A percentile compares a stretch with the other conserved stretches of the same genome.
Conservation (phyloP, 2,797 vertebrate genomes). For the Sebastes trivittatus region DNA sequence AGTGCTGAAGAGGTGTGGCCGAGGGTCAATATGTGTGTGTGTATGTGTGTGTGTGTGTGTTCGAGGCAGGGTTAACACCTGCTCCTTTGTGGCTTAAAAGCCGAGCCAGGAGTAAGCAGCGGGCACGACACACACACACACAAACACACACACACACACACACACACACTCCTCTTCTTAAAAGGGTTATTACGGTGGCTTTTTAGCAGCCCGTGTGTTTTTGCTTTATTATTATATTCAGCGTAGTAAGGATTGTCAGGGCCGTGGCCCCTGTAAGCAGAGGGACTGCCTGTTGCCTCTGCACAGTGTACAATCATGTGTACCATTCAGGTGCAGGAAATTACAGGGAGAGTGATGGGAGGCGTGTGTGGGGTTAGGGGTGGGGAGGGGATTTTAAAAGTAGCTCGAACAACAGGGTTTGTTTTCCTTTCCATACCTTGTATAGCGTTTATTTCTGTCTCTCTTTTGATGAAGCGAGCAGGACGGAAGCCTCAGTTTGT, state of each 20-base stretch:
- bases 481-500: not conserved
- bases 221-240: slow-evolving; percentile 69
- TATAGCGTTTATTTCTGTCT: not conserved
- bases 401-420: slow-evolving; percentile 26
- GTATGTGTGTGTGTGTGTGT: slow-evolving; percentile 3
- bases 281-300: slow-evolving; percentile 32
- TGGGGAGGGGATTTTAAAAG: slow-evolving; percentile 3
- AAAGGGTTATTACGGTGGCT: slow-evolving; percentile 87
- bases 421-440: not conserved
- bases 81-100: slow-evolving; percentile 87
- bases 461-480: not conserved
- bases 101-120: slow-evolving; percentile 64
- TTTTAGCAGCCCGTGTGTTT: slow-evolving; percentile 64
- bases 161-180: slow-evolving; percentile 57
- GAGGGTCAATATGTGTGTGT: slow-evolving; percentile 32
- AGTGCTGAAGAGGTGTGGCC: slow-evolving; percentile 48
- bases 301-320: slow-evolving; percentile 69
- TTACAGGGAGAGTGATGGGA: slow-evolving; percentile 61
- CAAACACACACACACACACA: slow-evolving; percentile 1
- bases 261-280: slow-evolving; percentile 38
- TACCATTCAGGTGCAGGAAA: slow-evolving; percentile 76
- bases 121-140: slow-evolving; percentile 34
- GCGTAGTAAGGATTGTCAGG: slow-evolving; percentile 71
- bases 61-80: slow-evolving; percentile 83
- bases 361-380: not conserved